Evolutionary conservation across 2,888 invertebrate genomes (phyloP).

Genomic region (Apotomis turbidana): DNA sequence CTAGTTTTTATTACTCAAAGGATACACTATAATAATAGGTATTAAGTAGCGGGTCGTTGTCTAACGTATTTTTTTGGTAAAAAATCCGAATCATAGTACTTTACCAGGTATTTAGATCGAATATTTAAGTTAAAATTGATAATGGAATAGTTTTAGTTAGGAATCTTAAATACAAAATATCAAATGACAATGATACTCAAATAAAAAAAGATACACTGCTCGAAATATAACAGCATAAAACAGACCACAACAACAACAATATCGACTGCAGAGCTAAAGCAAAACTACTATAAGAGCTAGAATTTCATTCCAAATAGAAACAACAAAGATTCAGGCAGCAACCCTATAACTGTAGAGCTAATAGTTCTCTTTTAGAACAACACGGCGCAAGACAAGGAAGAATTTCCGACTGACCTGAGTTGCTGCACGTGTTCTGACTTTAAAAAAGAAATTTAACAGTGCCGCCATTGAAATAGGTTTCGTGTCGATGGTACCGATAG

Average conservation of each 20-base stretch:
- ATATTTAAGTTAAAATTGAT: too few species aligned
- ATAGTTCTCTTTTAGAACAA: slow-evolving; percentile 34
- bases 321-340: slow-evolving; percentile 10
- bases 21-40: too few species aligned
- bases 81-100: too few species aligned
- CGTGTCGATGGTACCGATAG: slow-evolving; percentile 4
- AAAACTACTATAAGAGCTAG: background rate
- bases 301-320: slow-evolving; percentile 8
- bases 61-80: too few species aligned
- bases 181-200: too few species aligned
- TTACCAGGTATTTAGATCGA: too few species aligned
- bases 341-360: slow-evolving; percentile 3
- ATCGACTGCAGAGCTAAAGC: background rate
- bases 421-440: slow-evolving; percentile 33
- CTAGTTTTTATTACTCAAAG: too few species aligned
- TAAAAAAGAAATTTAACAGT: slow-evolving; percentile 24
- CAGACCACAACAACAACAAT: background rate
- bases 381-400: slow-evolving; percentile 28
- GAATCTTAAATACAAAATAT: too few species aligned
- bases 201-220: too few species aligned
- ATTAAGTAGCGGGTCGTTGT: too few species aligned
- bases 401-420: slow-evolving; percentile 36
- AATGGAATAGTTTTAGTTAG: too few species aligned
- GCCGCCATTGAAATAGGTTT: slow-evolving; percentile 15
- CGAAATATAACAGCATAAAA: background rate